phyloP scores from a whole-genome alignment of 1,140 invertebrate genomes.

The Cotesia vestalis region DNA sequence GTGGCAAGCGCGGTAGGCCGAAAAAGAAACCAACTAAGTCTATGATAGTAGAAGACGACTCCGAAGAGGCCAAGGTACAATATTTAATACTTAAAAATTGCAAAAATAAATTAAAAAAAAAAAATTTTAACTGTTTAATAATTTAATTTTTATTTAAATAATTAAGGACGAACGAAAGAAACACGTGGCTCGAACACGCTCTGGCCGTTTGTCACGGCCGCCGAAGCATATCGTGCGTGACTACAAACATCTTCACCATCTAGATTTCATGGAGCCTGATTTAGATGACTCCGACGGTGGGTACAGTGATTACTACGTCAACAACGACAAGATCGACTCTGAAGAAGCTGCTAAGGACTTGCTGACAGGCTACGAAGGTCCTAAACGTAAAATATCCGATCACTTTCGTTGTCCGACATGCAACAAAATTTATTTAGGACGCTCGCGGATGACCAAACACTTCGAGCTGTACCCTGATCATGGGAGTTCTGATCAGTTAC shows the following conservation, averaged over 20 bases:
- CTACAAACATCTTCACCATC: constrained; percentile 72
- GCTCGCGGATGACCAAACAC: constrained; percentile 69
- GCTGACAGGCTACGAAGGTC: constrained; percentile 57
- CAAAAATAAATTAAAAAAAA: constrained; percentile 14
- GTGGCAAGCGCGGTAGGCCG: constrained; percentile 60
- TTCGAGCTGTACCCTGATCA: constrained; percentile 73
- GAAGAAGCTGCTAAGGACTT: constrained; percentile 57
- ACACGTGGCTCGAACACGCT: constrained; percentile 69
- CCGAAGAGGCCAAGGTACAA: constrained; percentile 54
- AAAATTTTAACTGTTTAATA: constrained; percentile 2
- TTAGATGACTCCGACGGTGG: constrained; percentile 73
- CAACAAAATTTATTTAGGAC: constrained; percentile 69
- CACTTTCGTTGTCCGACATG: constrained; percentile 70
- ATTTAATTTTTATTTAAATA: neutral
- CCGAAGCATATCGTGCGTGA: constrained; percentile 75
- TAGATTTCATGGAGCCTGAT: constrained; percentile 71
- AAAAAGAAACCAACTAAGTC: constrained; percentile 52
- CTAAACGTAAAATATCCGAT: constrained; percentile 67
- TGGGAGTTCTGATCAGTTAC: constrained; percentile 64
- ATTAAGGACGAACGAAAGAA: constrained; percentile 69
- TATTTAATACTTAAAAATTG: constrained; percentile 12
- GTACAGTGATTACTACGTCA: constrained; percentile 73
- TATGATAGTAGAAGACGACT: constrained; percentile 49
- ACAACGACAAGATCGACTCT: constrained; percentile 61
- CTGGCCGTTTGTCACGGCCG: constrained; percentile 72